Percentiles rank a stretch among this genome's conserved stretches.
Evolutionary conservation across 1,140 invertebrate species (phyloP).

Genomic region (Dreissena polymorpha): DNA sequence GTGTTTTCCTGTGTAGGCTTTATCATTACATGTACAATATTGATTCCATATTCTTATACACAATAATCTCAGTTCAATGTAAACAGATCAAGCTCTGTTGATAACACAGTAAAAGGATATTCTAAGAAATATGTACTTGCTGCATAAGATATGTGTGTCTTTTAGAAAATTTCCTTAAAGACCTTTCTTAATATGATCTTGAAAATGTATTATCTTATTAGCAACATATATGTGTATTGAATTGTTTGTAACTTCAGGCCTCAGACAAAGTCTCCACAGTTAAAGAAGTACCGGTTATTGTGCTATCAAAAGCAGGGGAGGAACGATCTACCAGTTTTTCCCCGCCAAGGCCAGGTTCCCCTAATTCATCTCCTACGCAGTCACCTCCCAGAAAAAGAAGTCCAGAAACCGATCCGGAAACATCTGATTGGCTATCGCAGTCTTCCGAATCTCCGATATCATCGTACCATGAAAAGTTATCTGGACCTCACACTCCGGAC

Average conservation of each 20-base stretch:
- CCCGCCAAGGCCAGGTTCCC: constrained; percentile 1
- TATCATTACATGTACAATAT: background rate
- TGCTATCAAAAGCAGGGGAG: constrained; percentile 36
- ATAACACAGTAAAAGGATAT: background rate
- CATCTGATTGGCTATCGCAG: constrained; percentile 53
- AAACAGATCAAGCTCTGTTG: no score
- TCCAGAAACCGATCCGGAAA: constrained; percentile 45
- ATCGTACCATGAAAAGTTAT: constrained; percentile 41
- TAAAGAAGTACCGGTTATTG: constrained; percentile 30
- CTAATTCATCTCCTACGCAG: constrained; percentile 49
- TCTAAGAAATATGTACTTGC: background rate
- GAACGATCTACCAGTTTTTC: constrained; percentile 19
- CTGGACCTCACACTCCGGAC: constrained; percentile 31
- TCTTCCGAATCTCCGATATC: constrained; percentile 50
- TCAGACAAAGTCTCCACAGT: constrained; percentile 10
- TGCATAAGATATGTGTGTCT: background rate
- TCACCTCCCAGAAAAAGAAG: constrained; percentile 33
- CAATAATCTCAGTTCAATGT: no score
- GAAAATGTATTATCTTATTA: no score
- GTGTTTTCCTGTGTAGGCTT: background rate
- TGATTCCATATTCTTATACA: background rate
- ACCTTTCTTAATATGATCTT: no score
- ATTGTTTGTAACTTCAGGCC: constrained; percentile 10
- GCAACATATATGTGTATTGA: no score
- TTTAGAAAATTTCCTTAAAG: no score